Evolutionary conservation across 2,797 vertebrate genomes (phyloP).

Genomic region (Sciurus vulgaris): DNA sequence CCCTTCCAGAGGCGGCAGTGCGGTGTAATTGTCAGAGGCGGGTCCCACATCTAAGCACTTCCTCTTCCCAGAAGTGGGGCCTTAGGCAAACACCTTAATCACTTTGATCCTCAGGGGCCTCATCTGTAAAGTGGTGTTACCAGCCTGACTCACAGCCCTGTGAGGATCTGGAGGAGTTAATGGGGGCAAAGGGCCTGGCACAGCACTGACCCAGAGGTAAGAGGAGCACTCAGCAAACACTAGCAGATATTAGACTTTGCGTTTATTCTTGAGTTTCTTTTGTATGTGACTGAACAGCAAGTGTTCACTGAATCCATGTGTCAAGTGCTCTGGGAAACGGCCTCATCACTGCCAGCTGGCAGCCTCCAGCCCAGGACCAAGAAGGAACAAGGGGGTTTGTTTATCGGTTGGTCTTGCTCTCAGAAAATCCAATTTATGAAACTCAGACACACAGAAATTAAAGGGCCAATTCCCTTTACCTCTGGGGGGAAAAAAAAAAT

Average conservation of each 20-base stretch:
- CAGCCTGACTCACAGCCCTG: constrained; percentile 1
- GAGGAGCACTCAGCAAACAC: neutral
- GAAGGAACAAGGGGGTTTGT: neutral
- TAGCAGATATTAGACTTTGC: neutral
- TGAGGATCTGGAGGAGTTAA: neutral
- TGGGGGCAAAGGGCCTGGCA: neutral
- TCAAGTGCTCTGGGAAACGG: neutral
- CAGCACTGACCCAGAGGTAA: neutral
- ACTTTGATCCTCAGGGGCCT: neutral
- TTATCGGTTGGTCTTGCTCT: neutral
- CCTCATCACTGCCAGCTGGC: neutral
- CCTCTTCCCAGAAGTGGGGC: neutral
- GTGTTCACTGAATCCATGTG: neutral
- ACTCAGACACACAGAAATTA: neutral
- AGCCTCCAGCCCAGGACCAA: neutral
- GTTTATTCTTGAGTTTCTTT: constrained; percentile 27
- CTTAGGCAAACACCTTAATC: neutral
- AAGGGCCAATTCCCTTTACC: neutral
- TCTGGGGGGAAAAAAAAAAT: neutral
- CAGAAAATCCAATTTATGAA: neutral
- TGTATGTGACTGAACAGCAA: neutral
- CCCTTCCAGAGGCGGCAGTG: neutral
- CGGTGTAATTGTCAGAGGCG: neutral
- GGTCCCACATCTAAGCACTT: neutral
- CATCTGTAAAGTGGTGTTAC: neutral